phyloP scores from a whole-genome alignment of 2,888 invertebrate species.

The Tipula lateralis region DNA sequence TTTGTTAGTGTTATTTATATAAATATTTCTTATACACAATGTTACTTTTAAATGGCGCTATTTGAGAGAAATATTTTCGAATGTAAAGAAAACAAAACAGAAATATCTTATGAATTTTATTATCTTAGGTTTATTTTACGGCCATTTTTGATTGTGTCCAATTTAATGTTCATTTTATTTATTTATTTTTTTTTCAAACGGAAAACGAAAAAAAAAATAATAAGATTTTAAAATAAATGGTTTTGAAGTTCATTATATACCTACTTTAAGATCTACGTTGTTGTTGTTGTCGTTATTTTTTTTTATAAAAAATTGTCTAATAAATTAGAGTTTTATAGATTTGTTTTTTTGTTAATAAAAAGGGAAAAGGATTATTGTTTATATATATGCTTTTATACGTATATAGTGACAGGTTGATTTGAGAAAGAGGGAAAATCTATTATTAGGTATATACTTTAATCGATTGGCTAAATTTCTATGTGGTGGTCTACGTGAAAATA shows the following conservation, averaged over 20 bases:
- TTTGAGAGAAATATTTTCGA: background rate
- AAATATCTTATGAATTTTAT: background rate
- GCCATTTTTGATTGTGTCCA: constrained; percentile 24
- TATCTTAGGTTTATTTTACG: constrained; percentile 19
- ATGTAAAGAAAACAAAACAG: background rate
- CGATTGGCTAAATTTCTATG: no score
- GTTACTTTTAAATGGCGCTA: constrained; percentile 14
- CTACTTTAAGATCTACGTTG: background rate
- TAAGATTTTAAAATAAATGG: constrained; percentile 19
- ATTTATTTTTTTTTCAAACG: background rate
- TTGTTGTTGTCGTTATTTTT: background rate
- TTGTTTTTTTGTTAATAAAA: background rate
- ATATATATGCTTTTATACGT: no score
- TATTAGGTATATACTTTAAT: no score
- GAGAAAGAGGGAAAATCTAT: no score
- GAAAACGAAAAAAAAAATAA: constrained; percentile 2
- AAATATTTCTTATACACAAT: background rate
- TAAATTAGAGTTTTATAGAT: background rate
- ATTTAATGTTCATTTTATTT: constrained; percentile 19
- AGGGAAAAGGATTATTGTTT: background rate
- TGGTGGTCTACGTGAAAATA: no score
- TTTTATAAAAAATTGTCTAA: background rate
- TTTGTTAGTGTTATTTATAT: background rate
- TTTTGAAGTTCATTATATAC: constrained; percentile 9
- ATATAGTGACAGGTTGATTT: no score